Evolutionary conservation across 2,113 vertebrate species (phyloP).

Genomic region (Atrichornis clamosus): DNA sequence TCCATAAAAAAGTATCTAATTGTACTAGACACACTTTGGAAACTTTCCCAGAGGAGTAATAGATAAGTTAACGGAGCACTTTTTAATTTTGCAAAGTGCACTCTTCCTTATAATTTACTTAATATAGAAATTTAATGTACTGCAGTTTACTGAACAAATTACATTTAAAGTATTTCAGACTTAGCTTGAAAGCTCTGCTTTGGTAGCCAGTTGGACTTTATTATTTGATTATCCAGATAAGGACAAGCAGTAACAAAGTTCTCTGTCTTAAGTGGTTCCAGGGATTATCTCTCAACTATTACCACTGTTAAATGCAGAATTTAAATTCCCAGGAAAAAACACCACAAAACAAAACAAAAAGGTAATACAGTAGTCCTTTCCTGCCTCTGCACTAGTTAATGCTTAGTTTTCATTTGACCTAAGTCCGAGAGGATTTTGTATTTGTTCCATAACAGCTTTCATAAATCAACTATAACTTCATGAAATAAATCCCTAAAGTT

Average conservation of each 20-base stretch:
- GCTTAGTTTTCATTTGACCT: background rate
- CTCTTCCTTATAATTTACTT: conserved; percentile 82
- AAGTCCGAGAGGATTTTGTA: background rate
- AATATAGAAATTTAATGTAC: conserved; percentile 81
- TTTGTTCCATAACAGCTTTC: background rate
- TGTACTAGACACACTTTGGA: conserved; percentile 69
- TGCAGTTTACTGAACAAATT: conserved; percentile 81
- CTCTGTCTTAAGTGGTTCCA: conserved; percentile 70
- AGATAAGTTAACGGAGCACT: conserved; percentile 77
- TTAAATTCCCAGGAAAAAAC: conserved; percentile 43
- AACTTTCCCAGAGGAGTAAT: conserved; percentile 77
- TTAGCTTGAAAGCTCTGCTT: conserved; percentile 71
- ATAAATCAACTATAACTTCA: background rate
- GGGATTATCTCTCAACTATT: conserved; percentile 72
- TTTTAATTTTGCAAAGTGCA: conserved; percentile 83
- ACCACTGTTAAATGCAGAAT: conserved; percentile 67
- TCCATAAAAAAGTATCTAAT: conserved; percentile 72
- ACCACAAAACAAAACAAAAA: background rate
- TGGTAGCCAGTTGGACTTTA: conserved; percentile 73
- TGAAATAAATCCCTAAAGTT: background rate
- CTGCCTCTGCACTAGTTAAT: conserved; percentile 32
- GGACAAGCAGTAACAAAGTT: conserved; percentile 69
- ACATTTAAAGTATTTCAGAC: conserved; percentile 77
- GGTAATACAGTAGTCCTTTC: conserved; percentile 29
- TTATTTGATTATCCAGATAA: conserved; percentile 80